Base-by-base conservation (phyloP, 2,113 vertebrate species). In the Condylura cristata region DNA sequence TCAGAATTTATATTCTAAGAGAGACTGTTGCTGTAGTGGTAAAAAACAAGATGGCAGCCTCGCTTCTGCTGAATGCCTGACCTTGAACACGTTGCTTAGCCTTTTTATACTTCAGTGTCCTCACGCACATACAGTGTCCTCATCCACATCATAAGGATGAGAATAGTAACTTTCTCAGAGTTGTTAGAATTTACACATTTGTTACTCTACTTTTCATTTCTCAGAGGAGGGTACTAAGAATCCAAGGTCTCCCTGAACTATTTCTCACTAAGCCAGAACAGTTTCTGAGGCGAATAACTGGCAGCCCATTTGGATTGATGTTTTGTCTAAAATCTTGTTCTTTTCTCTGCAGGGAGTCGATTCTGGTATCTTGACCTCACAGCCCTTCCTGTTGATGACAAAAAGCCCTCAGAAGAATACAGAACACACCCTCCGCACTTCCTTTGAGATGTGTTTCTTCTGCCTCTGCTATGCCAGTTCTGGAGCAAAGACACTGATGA, bases 261-360 rank as follows among this genome's bases (percentile, higher is more conserved):
- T 68, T 61, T 24, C 41, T 34, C 34, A 16, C 24, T 3, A 30
- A 78, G 65, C 75, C 30, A 4, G 24, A 12, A 12, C 18, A 32
- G 20, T 28, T 24, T 37, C 70, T 80, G 39, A 66, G n/a, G 41
- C 51, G 76, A 79, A 80, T 46, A 72, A 3, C 10, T 8, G 51
- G 78, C 60, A 78, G 63, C 48, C 48, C 8, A 5, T 5, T 11
- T 8, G 18, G n/a, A 22, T 1, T 8, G 46, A 32, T 9, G 0
- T 7, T 46, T 86, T 22, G 5, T 95, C 96, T 97, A 81, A 97
- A 76, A 22, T 16, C 24, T 82, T 89, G 68, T 60, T 97, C 78
- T 82, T 94, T 74, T 97, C 84, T 46, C 9, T 86, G 20, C 97
- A 98, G 98, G 98, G 88, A 97, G 81, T 68, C 70, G 88, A 95